Percentiles rank a stretch among this genome's conserved stretches.
Evolutionary conservation across 2,113 vertebrate genomes (phyloP).

Genomic region (Eulemur rufifrons): DNA sequence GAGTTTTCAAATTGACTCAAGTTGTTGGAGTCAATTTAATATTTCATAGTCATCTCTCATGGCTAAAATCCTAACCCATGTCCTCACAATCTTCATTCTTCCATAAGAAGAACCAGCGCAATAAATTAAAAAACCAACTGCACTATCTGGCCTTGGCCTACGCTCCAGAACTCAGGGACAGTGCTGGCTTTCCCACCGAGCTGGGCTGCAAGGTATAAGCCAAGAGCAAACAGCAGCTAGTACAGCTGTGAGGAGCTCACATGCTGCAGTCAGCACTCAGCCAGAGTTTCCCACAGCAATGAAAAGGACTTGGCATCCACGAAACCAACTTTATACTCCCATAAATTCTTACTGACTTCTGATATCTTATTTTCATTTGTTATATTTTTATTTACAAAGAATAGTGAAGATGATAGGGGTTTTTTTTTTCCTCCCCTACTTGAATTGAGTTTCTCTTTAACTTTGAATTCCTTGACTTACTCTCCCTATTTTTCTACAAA

Average conservation of each 20-base stretch:
- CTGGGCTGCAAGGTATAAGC: neutral
- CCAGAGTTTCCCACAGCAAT: neutral
- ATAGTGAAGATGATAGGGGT: neutral
- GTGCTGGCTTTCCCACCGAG: neutral
- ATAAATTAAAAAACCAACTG: neutral
- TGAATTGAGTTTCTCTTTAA: conserved; percentile 1
- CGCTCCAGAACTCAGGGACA: neutral
- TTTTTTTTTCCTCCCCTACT: neutral
- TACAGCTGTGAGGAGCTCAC: neutral
- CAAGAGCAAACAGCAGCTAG: neutral
- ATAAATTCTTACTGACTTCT: neutral
- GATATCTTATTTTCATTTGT: neutral
- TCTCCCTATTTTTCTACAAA: neutral
- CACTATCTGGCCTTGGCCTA: neutral
- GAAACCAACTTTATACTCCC: neutral
- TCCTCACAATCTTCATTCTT: conserved; percentile 3
- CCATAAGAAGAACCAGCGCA: neutral
- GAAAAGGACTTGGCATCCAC: neutral
- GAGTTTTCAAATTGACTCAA: conserved; percentile 50
- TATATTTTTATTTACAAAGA: conserved; percentile 25
- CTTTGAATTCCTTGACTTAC: conserved; percentile 24
- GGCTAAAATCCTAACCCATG: conserved; percentile 5
- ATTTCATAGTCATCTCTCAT: conserved; percentile 3
- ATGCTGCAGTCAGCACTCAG: neutral
- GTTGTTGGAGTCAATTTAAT: conserved; percentile 17